Conservation (phyloP, 2,888 invertebrate genomes). For the Acrobasis suavella region DNA sequence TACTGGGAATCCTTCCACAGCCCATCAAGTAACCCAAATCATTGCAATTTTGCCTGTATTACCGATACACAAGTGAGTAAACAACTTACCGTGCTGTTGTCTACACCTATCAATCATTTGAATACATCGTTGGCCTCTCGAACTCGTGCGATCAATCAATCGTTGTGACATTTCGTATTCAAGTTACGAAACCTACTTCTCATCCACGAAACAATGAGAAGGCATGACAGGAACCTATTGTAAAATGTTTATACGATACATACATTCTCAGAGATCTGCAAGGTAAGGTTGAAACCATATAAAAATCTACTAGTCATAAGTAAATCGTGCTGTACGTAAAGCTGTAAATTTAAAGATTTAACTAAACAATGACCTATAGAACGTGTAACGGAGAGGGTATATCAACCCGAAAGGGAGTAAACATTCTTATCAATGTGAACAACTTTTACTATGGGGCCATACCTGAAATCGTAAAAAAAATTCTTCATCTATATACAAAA, state of each 20-base stretch:
- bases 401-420: no score
- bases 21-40: no score
- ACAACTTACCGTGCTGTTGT: neutral
- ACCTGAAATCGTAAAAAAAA: no score
- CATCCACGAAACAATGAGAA: slow-evolving; percentile 27
- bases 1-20: no score
- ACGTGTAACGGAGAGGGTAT: no score
- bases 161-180: slow-evolving; percentile 22
- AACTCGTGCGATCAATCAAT: slow-evolving; percentile 15
- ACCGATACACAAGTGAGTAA: neutral
- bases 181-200: slow-evolving; percentile 20
- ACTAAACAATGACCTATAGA: no score
- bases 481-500: no score
- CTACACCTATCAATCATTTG: slow-evolving; percentile 21
- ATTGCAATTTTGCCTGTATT: no score
- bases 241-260: slow-evolving; percentile 1
- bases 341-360: no score
- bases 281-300: neutral
- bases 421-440: no score
- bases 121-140: slow-evolving; percentile 21
- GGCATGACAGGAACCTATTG: slow-evolving; percentile 21
- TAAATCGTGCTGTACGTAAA: no score
- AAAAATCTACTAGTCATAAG: neutral
- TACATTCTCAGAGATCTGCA: neutral
- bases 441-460: no score